phyloP scores from a whole-genome alignment of 2,113 vertebrate species.

The Nibea albiflora region DNA sequence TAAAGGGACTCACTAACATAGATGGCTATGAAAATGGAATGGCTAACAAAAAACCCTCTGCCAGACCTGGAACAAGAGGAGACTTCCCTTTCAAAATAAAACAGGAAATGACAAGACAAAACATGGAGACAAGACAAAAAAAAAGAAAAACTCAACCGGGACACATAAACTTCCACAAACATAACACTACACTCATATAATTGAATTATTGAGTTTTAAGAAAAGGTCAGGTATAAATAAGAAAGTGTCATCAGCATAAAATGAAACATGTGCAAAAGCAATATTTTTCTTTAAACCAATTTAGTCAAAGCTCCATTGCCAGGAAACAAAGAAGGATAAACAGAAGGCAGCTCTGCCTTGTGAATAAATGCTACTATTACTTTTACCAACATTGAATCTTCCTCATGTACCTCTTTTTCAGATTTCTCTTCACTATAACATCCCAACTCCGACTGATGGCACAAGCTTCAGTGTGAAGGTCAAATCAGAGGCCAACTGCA shows the following conservation, averaged over 20 bases:
- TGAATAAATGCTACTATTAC: neutral
- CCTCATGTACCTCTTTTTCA: conserved; percentile 25
- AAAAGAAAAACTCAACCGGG: too few species aligned
- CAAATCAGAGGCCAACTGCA: conserved; percentile 26
- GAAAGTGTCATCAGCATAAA: neutral
- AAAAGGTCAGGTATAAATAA: neutral
- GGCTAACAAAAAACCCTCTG: too few species aligned
- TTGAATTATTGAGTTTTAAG: neutral
- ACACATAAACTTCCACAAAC: neutral
- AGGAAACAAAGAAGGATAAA: neutral
- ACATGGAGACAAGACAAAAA: too few species aligned
- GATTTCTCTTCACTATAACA: conserved; percentile 75
- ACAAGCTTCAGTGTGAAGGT: conserved; percentile 46
- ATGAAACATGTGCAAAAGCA: neutral
- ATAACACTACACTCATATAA: neutral
- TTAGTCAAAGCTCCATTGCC: neutral
- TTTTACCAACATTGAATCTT: neutral
- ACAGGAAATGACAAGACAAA: too few species aligned
- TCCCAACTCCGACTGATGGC: conserved; percentile 63
- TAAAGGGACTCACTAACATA: too few species aligned
- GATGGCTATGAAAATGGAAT: too few species aligned
- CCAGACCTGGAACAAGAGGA: too few species aligned
- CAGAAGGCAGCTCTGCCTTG: neutral
- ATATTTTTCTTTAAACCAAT: neutral
- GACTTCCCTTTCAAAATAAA: too few species aligned